These are phyloP conservation scores for Dolichopus griseipennis DNA, from an alignment of 2,888 invertebrate species.

Conservation along the genomic window DNA sequence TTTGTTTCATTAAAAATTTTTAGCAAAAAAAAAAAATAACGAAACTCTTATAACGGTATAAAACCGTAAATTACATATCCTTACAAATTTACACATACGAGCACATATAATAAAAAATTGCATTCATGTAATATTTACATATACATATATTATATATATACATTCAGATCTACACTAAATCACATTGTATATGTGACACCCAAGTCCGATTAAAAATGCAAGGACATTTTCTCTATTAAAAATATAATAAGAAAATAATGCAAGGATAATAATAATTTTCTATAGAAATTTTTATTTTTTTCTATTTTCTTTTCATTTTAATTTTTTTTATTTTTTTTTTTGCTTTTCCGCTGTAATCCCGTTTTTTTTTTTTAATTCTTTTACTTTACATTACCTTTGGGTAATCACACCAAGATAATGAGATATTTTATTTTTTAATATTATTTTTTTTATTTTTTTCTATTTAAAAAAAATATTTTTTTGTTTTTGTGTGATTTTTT, in stretches of 20 bases:
- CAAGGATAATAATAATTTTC: not conserved
- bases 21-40: no score
- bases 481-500: no score
- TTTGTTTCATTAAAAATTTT: no score
- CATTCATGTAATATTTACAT: no score
- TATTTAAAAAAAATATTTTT: no score
- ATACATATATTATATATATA: no score
- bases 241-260: not conserved
- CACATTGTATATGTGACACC: no score
- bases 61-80: not conserved
- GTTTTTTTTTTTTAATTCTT: not conserved
- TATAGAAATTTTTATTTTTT: not conserved
- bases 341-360: not conserved
- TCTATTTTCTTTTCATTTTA: not conserved
- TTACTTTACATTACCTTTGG: not conserved
- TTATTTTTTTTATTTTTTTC: no score
- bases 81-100: no score
- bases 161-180: no score
- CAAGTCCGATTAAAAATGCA: not conserved
- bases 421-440: not conserved
- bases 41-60: not conserved
- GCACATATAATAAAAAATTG: no score
- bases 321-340: not conserved
- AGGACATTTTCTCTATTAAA: not conserved
- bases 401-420: conserved; percentile 1